Percentiles rank a stretch among this genome's conserved stretches.
Evolutionary conservation across 2,797 vertebrate genomes (phyloP).

Genomic region (Sarcophilus harrisii): DNA sequence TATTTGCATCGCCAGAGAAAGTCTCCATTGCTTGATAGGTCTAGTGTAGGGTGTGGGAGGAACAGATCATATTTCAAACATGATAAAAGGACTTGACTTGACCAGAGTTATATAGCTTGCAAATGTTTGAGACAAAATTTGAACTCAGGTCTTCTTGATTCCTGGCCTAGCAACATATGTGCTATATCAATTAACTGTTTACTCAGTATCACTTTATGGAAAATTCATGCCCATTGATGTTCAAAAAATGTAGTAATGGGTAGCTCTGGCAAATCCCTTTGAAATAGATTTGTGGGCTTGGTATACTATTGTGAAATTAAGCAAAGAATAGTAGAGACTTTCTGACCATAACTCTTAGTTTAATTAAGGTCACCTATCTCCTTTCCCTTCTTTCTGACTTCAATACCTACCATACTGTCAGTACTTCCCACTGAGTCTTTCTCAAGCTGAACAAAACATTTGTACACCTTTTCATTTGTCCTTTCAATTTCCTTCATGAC

Average conservation of each 20-base stretch:
- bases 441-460: background rate
- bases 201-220: background rate
- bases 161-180: background rate
- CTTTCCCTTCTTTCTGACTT: background rate
- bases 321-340: background rate
- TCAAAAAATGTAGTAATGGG: background rate
- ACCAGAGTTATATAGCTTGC: background rate
- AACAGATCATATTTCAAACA: background rate
- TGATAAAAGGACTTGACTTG: background rate
- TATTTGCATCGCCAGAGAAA: conserved; percentile 49
- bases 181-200: background rate
- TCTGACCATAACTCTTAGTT: background rate
- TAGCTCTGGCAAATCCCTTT: background rate
- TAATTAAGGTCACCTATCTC: background rate
- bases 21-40: conserved; percentile 20
- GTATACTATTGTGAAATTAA: background rate
- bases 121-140: background rate
- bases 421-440: background rate
- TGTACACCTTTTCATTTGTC: background rate
- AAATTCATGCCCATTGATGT: background rate
- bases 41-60: background rate
- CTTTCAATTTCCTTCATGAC: background rate
- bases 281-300: background rate
- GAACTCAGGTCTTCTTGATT: background rate
- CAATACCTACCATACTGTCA: background rate